phyloP scores from a whole-genome alignment of 2,113 vertebrate genomes.

The Rhinoptilus africanus region DNA sequence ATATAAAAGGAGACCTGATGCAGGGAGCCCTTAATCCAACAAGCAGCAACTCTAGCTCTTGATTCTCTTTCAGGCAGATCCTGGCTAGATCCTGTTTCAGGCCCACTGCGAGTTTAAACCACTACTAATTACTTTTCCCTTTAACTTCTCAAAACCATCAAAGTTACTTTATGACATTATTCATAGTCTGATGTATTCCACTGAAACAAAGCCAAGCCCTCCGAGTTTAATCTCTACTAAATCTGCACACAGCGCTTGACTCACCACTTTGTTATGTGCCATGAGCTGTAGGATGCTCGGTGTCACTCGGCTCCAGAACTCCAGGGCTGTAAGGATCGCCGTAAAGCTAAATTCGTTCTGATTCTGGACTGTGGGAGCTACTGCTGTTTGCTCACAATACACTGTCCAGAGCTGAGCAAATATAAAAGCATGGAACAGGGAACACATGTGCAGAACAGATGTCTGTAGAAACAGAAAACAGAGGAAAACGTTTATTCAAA shows the following conservation, averaged over 20 bases:
- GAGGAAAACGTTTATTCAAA: not conserved
- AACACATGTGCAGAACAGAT: constrained; percentile 98
- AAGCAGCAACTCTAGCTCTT: not conserved
- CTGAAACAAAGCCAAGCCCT: not conserved
- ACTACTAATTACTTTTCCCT: not conserved
- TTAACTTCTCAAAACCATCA: not conserved
- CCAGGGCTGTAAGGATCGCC: constrained; percentile 93
- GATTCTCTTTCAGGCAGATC: not conserved
- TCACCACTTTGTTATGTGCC: constrained; percentile 98
- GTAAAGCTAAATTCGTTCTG: constrained; percentile 94
- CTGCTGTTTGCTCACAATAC: constrained; percentile 96
- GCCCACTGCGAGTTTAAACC: not conserved
- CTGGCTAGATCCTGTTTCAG: not conserved
- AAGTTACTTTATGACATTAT: not conserved
- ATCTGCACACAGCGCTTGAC: constrained; percentile 38
- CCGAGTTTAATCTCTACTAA: not conserved
- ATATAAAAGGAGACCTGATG: not conserved
- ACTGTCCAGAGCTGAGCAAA: constrained; percentile 99
- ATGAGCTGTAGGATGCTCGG: constrained; percentile 98
- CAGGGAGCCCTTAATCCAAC: not conserved
- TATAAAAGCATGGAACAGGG: constrained; percentile 98
- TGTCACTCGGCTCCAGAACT: constrained; percentile 98
- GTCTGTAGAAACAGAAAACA: constrained; percentile 79
- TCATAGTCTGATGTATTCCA: not conserved
- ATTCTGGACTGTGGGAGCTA: constrained; percentile 85